Percentiles rank a stretch among this genome's conserved stretches.
Evolutionary conservation across 2,888 invertebrate genomes (phyloP).

Genomic region (Salpingus planirostris): DNA sequence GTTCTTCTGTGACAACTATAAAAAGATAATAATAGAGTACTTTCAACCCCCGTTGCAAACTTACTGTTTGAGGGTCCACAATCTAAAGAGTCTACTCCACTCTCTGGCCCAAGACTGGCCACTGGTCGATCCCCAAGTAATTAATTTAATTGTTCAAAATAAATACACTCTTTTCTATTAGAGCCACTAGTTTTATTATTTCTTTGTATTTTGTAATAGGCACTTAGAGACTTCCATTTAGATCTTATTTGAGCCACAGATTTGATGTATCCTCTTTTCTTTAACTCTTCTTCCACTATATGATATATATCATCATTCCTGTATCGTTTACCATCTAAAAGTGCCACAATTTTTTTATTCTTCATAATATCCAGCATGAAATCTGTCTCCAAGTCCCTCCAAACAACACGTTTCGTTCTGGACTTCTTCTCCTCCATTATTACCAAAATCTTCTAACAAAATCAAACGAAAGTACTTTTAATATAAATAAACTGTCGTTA

Average conservation of each 20-base stretch:
- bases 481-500: too few relatives aligned
- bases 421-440: neutral
- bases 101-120: too few relatives aligned
- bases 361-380: slow-evolving; percentile 1
- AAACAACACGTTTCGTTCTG: neutral
- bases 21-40: too few relatives aligned
- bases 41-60: too few relatives aligned
- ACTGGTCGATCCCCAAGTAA: neutral
- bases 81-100: too few relatives aligned
- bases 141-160: neutral
- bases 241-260: slow-evolving; percentile 1
- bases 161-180: neutral
- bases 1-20: too few relatives aligned
- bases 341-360: neutral
- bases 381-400: neutral
- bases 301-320: neutral
- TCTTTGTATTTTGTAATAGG: neutral
- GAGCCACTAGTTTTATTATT: neutral
- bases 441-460: too few relatives aligned
- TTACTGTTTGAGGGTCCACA: too few relatives aligned
- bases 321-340: neutral
- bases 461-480: too few relatives aligned
- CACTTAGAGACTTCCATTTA: neutral
- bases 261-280: neutral
- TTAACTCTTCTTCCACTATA: slow-evolving; percentile 1